A percentile compares a stretch with the other conserved stretches of the same genome.
These are phyloP conservation scores for Hemicentrotus pulcherrimus DNA, from an alignment of 35 echinoderm and acorn worm species.

Conservation along the genomic window DNA sequence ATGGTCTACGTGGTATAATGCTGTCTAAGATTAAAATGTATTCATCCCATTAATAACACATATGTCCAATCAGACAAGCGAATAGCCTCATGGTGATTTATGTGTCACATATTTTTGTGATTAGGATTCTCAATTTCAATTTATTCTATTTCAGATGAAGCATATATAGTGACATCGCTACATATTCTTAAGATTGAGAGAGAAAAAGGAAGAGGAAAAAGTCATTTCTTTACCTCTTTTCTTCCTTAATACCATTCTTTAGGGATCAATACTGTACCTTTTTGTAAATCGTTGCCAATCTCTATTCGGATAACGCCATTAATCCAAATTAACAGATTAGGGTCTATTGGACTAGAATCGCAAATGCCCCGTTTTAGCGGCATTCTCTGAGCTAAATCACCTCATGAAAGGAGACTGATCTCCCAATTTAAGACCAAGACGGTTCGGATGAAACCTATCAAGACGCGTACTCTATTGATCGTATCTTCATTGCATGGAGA, in stretches of 20 bases:
- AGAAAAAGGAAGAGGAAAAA: neutral
- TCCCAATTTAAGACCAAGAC: constrained; percentile 22
- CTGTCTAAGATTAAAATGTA: neutral
- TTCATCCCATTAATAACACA: neutral
- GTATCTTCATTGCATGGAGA: neutral
- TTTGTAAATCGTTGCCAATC: neutral
- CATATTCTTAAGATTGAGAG: neutral
- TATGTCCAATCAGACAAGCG: neutral
- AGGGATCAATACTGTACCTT: neutral
- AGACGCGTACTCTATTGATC: neutral
- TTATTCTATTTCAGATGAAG: neutral
- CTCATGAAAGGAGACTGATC: constrained; percentile 4
- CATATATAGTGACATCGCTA: neutral
- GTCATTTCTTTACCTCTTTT: neutral
- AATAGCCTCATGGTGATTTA: constrained; percentile 9
- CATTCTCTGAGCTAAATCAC: constrained; percentile 21
- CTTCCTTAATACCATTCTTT: neutral
- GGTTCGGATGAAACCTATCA: neutral
- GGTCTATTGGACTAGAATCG: neutral
- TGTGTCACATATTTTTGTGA: neutral
- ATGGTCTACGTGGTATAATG: neutral
- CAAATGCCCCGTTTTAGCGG: constrained; percentile 32
- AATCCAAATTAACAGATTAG: constrained; percentile 55
- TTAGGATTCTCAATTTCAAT: neutral
- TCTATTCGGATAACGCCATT: constrained; percentile 33